Base-by-base conservation (phyloP, 2,888 invertebrate species). In the Trachelus troglodyta region DNA sequence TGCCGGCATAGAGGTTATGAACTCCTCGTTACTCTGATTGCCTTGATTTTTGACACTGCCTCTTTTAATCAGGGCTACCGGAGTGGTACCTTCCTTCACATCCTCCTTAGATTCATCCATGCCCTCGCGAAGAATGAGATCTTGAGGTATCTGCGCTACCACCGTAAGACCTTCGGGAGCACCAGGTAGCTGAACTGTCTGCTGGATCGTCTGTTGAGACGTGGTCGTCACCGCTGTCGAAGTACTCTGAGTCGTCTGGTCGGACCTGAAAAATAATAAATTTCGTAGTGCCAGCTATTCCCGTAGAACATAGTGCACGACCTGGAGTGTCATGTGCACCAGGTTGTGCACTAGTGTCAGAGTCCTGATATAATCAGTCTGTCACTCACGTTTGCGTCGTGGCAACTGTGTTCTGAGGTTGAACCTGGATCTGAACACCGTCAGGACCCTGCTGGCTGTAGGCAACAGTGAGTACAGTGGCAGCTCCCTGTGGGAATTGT, bases 381-480 rank as follows among this genome's bases (percentile, higher is more conserved):
- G 33, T 56, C 12, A 23, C 69, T 89, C 83, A 91, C 91, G 91
- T 91, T 87, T 91, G 91, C 68, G 91, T 91, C 3, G 91, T 91
- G 15, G 91, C 91, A n/a, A 91, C 89, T 3, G 91, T 91, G 77
- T 91, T 91, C 78, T 91, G 91, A 11, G 91, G 91, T 77, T 91
- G 91, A 11, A 91, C 91, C 84, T 91, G 91, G 40, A 91, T 88
- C 81, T 91, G 91, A 30, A 91, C 92, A 2, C 92, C 92, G 74
- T 95, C 94, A 0, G 94, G 93, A 11, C 91, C 92, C 76, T 91
- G 92, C 75, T 94, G 94, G 81, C 95, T 95, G 88, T 96, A 96
- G 0, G 96, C 96, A 4, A 96, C 94, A 0, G 96, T 96, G 40
- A 96, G 91, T 11, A 96, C 95, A 0, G 96, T 95, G 11, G 95